Evolutionary conservation across 2,797 vertebrate species (phyloP).

Genomic region (Nothura maculosa): DNA sequence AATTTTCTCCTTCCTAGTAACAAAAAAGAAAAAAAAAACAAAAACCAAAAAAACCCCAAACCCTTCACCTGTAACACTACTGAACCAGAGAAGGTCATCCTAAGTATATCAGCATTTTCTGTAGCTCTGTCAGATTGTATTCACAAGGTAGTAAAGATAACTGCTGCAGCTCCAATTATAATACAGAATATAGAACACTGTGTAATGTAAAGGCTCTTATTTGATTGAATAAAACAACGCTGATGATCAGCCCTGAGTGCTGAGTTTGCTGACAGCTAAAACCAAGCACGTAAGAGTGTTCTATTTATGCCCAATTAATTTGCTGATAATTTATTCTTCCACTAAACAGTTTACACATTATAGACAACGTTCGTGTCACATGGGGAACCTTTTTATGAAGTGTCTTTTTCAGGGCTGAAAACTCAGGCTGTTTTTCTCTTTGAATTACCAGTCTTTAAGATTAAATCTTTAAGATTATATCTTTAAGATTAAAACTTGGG

Average conservation of each 20-base stretch:
- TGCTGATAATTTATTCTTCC: conserved; percentile 69
- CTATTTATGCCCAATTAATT: conserved; percentile 72
- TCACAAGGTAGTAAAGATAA: conserved; percentile 75
- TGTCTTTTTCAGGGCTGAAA: not conserved
- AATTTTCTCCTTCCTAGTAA: conserved; percentile 81
- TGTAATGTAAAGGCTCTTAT: conserved; percentile 28
- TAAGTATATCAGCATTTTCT: conserved; percentile 75
- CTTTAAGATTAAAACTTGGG: not conserved
- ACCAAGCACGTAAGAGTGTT: conserved; percentile 49
- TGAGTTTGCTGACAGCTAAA: conserved; percentile 59
- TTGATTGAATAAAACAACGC: conserved; percentile 52
- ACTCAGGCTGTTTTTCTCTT: not conserved
- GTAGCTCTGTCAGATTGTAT: conserved; percentile 60
- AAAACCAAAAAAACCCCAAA: no score
- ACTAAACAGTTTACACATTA: conserved; percentile 12
- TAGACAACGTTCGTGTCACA: not conserved
- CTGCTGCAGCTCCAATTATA: conserved; percentile 68
- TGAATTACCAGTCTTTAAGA: not conserved
- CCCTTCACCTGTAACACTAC: conserved; percentile 50
- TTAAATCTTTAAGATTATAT: not conserved
- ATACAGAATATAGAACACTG: conserved; percentile 36
- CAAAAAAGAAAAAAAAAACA: conserved; percentile 75
- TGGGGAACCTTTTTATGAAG: not conserved
- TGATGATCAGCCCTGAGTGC: conserved; percentile 49
- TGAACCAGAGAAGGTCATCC: conserved; percentile 75